Conservation (phyloP, 1,140 invertebrate species). For the Anastrepha ludens region DNA sequence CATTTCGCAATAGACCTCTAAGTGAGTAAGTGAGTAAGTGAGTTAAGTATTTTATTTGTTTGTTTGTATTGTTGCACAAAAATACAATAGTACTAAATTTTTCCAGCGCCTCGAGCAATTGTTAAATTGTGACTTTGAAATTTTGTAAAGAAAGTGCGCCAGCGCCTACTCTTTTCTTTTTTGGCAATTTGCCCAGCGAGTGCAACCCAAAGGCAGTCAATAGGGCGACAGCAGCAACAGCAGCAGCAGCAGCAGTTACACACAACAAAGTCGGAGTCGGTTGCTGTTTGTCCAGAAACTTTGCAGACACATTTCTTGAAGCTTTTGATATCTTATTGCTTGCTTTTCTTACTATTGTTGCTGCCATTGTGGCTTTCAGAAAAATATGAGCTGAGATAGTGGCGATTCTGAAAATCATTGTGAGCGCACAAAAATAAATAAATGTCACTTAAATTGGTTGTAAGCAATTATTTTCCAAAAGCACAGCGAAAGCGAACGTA, state of each 20-base stretch:
- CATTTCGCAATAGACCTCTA: constrained; percentile 8
- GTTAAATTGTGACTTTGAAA: constrained; percentile 50
- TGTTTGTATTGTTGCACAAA: neutral
- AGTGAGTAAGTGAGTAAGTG: constrained; percentile 10
- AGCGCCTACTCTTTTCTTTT: neutral
- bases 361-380: neutral
- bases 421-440: constrained; percentile 32
- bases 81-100: constrained; percentile 42
- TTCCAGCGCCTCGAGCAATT: constrained; percentile 42
- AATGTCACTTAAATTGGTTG: constrained; percentile 23
- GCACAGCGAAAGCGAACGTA: neutral
- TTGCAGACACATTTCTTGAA: constrained; percentile 26
- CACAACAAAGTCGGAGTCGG: neutral
- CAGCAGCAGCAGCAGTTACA: neutral
- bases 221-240: neutral
- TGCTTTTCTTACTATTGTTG: constrained; percentile 6
- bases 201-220: neutral
- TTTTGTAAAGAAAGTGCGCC: constrained; percentile 10
- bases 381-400: constrained; percentile 9
- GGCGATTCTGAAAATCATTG: constrained; percentile 20
- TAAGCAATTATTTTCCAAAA: constrained; percentile 31
- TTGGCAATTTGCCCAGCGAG: constrained; percentile 9
- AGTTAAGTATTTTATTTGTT: constrained; percentile 24
- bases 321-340: constrained; percentile 1
- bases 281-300: constrained; percentile 7